A percentile compares a stretch with the other conserved stretches of the same genome.
phyloP scores from a whole-genome alignment of 64 coral and sea anemone species.

The Orbicella faveolata region DNA sequence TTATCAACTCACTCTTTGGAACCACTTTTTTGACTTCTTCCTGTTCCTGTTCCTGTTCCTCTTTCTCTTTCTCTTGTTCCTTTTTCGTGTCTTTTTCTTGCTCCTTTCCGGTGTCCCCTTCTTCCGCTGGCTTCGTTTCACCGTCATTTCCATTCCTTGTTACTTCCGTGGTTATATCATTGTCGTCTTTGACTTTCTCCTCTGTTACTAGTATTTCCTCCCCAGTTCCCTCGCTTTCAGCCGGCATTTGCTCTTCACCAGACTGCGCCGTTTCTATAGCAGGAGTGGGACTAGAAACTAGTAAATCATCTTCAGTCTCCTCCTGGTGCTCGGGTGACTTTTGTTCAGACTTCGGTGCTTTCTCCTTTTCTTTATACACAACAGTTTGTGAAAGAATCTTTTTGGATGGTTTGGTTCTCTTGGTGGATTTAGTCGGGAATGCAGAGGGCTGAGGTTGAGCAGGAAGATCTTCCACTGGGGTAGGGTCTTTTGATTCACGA shows the following conservation, averaged over 20 bases:
- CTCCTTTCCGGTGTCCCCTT: not conserved
- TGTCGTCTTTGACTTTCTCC: not conserved
- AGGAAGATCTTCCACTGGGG: not conserved
- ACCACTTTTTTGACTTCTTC: conserved; percentile 2
- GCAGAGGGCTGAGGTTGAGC: conserved; percentile 10
- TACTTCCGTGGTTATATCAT: not conserved
- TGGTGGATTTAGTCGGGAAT: conserved; percentile 21
- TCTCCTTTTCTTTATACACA: conserved; percentile 37
- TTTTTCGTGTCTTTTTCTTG: not conserved
- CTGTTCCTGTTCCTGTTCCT: not conserved
- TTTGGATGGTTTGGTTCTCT: conserved; percentile 48
- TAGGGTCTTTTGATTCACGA: not conserved
- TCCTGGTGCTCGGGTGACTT: conserved; percentile 13
- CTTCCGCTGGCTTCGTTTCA: not conserved
- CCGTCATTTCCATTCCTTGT: not conserved
- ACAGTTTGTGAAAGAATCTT: conserved; percentile 55
- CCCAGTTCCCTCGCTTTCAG: not conserved
- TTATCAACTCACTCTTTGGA: conserved; percentile 35
- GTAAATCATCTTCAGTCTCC: not conserved
- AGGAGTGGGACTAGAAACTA: not conserved
- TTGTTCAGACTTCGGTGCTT: not conserved
- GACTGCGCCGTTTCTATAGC: not conserved
- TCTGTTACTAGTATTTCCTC: not conserved
- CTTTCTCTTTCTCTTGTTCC: not conserved
- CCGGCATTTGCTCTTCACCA: not conserved